A percentile compares a stretch with the other conserved stretches of the same genome.
phyloP scores from a whole-genome alignment of 2,113 vertebrate genomes.

The Colossoma macropomum region DNA sequence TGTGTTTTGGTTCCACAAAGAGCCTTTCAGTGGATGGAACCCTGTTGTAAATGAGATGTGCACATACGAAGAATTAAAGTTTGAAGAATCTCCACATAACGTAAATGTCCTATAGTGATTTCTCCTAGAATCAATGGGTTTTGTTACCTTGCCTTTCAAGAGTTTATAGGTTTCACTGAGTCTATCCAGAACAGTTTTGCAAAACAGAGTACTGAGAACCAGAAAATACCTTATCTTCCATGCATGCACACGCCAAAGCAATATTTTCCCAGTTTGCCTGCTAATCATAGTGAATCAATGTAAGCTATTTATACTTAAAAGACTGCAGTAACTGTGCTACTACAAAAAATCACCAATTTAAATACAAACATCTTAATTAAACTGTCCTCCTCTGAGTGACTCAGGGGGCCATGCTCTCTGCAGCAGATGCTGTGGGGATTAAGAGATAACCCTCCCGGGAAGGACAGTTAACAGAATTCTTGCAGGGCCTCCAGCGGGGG shows the following conservation, averaged over 20 bases:
- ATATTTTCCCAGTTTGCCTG: not conserved
- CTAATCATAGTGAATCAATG: not conserved
- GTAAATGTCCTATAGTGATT: too few relatives aligned
- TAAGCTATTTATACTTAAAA: not conserved
- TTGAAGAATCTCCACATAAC: too few relatives aligned
- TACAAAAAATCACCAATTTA: conserved; percentile 5
- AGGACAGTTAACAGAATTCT: conserved; percentile 56
- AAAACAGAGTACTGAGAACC: not conserved
- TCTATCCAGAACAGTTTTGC: too few relatives aligned
- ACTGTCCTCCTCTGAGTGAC: conserved; percentile 27
- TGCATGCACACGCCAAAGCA: not conserved
- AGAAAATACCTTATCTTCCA: not conserved
- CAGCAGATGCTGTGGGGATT: conserved; percentile 59
- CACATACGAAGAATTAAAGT: too few relatives aligned
- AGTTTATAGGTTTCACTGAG: too few relatives aligned
- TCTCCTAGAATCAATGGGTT: too few relatives aligned
- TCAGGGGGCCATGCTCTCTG: conserved; percentile 39
- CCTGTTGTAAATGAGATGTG: too few relatives aligned
- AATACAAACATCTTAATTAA: conserved; percentile 52
- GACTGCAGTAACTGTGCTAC: not conserved
- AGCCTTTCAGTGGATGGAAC: too few relatives aligned
- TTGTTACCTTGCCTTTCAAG: too few relatives aligned
- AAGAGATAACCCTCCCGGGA: conserved; percentile 55
- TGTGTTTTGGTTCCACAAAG: too few relatives aligned
- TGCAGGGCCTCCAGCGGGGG: conserved; percentile 42